phyloP scores from a whole-genome alignment of 1,140 invertebrate species.

The Habropoda laboriosa region DNA sequence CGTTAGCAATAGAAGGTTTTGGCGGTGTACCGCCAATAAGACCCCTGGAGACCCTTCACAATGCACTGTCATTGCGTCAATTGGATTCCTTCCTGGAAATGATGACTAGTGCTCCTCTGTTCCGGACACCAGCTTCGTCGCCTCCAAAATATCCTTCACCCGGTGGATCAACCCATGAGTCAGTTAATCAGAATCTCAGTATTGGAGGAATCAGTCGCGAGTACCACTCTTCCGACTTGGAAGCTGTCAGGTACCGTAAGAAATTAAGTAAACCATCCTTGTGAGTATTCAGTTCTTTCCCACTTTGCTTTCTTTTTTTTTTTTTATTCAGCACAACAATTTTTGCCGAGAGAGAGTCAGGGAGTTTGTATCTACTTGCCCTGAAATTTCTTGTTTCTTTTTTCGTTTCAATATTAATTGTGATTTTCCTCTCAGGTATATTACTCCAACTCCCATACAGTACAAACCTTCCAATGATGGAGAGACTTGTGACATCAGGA shows the following conservation, averaged over 20 bases:
- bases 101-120: constrained; percentile 88
- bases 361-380: not conserved
- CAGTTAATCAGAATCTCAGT: constrained; percentile 71
- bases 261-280: constrained; percentile 74
- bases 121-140: constrained; percentile 87
- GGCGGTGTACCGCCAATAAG: constrained; percentile 96
- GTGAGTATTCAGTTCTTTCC: constrained; percentile 72
- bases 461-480: constrained; percentile 73
- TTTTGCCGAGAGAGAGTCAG: no score
- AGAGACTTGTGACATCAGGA: constrained; percentile 73
- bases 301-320: constrained; percentile 12
- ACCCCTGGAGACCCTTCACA: constrained; percentile 97
- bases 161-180: constrained; percentile 70
- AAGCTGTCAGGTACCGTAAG: constrained; percentile 76
- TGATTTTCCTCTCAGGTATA: constrained; percentile 64
- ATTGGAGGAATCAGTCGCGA: constrained; percentile 72
- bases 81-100: constrained; percentile 93
- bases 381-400: not conserved
- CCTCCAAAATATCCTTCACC: constrained; percentile 85
- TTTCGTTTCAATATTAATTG: not conserved
- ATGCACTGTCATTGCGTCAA: constrained; percentile 94
- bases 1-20: constrained; percentile 89
- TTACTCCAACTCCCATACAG: constrained; percentile 71
- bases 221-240: constrained; percentile 81
- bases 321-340: not conserved